phyloP scores from a whole-genome alignment of 2,888 invertebrate species.

The Nomada fabriciana region DNA sequence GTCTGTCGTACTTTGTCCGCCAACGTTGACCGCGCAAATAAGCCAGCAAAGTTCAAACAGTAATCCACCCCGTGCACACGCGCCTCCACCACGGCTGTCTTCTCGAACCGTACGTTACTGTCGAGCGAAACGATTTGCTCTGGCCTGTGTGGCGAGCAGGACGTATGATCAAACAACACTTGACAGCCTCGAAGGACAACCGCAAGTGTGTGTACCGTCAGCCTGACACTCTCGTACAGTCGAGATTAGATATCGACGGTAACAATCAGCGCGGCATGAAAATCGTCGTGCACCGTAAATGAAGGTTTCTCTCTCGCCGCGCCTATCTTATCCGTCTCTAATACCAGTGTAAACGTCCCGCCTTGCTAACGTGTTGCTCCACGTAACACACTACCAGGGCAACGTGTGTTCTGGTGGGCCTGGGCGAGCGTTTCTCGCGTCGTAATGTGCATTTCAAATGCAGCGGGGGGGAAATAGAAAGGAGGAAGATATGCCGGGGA shows the following conservation, averaged over 20 bases:
- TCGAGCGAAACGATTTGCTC: conserved; percentile 60
- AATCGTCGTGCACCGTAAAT: conserved; percentile 55
- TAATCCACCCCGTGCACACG: no score
- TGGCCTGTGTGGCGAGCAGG: conserved; percentile 45
- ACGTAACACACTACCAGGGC: conserved; percentile 9
- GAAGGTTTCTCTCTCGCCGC: conserved; percentile 47
- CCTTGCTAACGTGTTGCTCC: conserved; percentile 24
- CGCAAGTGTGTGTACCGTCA: conserved; percentile 57
- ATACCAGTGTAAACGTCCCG: conserved; percentile 55
- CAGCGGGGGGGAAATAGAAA: not conserved
- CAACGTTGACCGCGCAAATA: no score
- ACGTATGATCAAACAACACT: conserved; percentile 62
- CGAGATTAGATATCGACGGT: conserved; percentile 66
- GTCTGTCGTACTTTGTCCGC: no score
- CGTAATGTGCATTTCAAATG: not conserved
- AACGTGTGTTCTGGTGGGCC: not conserved
- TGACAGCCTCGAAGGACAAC: conserved; percentile 61
- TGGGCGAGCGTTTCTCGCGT: not conserved
- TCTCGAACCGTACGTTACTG: conserved; percentile 37
- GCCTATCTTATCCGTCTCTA: conserved; percentile 58
- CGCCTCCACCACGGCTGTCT: no score
- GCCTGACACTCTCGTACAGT: conserved; percentile 47
- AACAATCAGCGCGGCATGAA: conserved; percentile 57
- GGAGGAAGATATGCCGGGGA: not conserved
- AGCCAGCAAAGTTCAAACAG: no score